Percentiles rank a stretch among this genome's conserved stretches.
Conservation (phyloP, 2,797 vertebrate species). For the Gymnoscopelus braueri region DNA sequence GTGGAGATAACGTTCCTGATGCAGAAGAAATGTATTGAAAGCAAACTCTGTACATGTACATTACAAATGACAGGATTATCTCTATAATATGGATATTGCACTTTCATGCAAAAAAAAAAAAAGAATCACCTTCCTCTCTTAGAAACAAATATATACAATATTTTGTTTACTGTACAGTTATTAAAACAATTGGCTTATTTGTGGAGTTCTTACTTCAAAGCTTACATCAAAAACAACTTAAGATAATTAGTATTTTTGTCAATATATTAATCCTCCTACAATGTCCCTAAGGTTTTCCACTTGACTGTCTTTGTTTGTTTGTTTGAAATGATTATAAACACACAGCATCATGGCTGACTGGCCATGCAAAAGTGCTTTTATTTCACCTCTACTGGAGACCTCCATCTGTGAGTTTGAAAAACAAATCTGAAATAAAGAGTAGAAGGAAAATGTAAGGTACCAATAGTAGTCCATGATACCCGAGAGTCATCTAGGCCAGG, state of each 20-base stretch:
- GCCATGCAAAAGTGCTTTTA: conserved; percentile 24
- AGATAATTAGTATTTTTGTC: too few relatives aligned
- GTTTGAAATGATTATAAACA: too few relatives aligned
- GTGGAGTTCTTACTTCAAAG: not conserved
- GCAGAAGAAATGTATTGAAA: not conserved
- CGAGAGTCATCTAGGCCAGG: not conserved
- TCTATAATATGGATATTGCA: conserved; percentile 49
- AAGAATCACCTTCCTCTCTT: conserved; percentile 11
- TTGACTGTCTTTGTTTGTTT: too few relatives aligned
- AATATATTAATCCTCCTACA: not conserved
- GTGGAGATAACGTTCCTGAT: not conserved
- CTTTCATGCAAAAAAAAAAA: conserved; percentile 11
- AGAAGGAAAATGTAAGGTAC: conserved; percentile 1
- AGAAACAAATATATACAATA: not conserved
- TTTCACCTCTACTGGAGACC: conserved; percentile 23
- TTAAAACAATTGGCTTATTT: conserved; percentile 13
- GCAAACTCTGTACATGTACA: conserved; percentile 29
- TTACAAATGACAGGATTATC: conserved; percentile 35
- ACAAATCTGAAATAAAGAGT: conserved; percentile 17
- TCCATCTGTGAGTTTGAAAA: conserved; percentile 13
- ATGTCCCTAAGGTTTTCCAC: not conserved
- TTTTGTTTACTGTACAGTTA: conserved; percentile 6
- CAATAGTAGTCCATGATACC: not conserved
- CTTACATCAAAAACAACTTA: not conserved
- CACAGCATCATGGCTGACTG: too few relatives aligned